Evolutionary conservation across 2,888 invertebrate genomes (phyloP).

Genomic region (Pilophorus perplexus): DNA sequence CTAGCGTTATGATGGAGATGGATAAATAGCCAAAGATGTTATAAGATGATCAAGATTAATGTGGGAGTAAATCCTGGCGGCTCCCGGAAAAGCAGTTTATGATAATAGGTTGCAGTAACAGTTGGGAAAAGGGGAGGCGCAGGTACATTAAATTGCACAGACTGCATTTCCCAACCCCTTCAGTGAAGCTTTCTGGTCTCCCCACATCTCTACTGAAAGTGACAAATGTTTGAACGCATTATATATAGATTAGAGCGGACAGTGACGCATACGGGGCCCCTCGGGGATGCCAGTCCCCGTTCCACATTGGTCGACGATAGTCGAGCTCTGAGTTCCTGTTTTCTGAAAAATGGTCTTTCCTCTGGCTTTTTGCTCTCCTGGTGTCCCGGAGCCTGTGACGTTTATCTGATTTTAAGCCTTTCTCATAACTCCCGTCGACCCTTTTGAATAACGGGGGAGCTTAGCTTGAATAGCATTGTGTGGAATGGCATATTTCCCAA

Average conservation of each 20-base stretch:
- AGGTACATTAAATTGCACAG: slow-evolving; percentile 37
- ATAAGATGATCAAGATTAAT: slow-evolving; percentile 30
- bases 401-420: slow-evolving; percentile 26
- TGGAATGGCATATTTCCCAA: too few species aligned
- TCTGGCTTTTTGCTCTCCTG: slow-evolving; percentile 13
- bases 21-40: slow-evolving; percentile 8
- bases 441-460: too few species aligned
- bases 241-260: slow-evolving; percentile 41
- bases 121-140: slow-evolving; percentile 14
- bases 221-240: slow-evolving; percentile 42
- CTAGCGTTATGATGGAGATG: too few species aligned
- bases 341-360: slow-evolving; percentile 35
- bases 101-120: slow-evolving; percentile 32
- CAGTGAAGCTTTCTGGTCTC: slow-evolving; percentile 1
- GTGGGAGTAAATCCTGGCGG: slow-evolving; percentile 28
- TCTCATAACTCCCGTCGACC: too few species aligned
- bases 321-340: background rate
- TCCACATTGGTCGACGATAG: too few species aligned
- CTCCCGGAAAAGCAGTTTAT: too few species aligned
- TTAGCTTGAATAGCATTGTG: too few species aligned
- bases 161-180: slow-evolving; percentile 39
- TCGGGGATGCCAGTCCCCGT: background rate
- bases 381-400: background rate
- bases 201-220: slow-evolving; percentile 21
- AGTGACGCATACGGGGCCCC: slow-evolving; percentile 33